Evolutionary conservation across 2,888 invertebrate species (phyloP).

Genomic region (Plemyria rubiginata): DNA sequence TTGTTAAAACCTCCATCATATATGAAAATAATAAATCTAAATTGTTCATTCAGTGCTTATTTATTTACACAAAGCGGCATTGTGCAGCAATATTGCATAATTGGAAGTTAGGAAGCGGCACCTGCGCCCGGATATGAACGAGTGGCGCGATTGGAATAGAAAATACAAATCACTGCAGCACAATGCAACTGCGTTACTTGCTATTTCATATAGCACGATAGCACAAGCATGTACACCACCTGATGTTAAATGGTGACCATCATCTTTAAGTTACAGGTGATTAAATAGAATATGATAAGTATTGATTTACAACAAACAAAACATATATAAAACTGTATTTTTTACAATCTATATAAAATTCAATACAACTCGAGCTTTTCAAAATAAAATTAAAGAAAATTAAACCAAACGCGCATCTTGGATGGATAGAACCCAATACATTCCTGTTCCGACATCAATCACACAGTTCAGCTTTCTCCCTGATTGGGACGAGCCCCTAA

Average conservation of each 20-base stretch:
- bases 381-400: too few relatives aligned
- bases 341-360: too few relatives aligned
- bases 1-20: not conserved
- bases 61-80: constrained; percentile 5
- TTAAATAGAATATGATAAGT: too few relatives aligned
- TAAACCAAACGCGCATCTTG: too few relatives aligned
- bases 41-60: constrained; percentile 1
- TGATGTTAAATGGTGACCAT: too few relatives aligned
- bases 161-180: constrained; percentile 12
- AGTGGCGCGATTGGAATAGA: constrained; percentile 5
- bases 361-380: too few relatives aligned
- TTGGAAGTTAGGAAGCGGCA: constrained; percentile 15
- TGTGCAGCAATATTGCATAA: constrained; percentile 19
- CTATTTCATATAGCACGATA: too few relatives aligned
- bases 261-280: too few relatives aligned
- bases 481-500: constrained; percentile 2
- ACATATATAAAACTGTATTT: too few relatives aligned
- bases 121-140: constrained; percentile 17
- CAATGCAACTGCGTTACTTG: constrained; percentile 6
- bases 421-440: too few relatives aligned
- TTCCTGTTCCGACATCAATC: not conserved
- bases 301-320: too few relatives aligned
- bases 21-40: not conserved
- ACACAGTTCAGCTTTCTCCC: constrained; percentile 1
- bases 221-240: too few relatives aligned